Evolutionary conservation across 2,113 vertebrate genomes (phyloP), one percentile per base, ranked within the genome.

Genomic region (Craseonycteris thonglongyai): DNA sequence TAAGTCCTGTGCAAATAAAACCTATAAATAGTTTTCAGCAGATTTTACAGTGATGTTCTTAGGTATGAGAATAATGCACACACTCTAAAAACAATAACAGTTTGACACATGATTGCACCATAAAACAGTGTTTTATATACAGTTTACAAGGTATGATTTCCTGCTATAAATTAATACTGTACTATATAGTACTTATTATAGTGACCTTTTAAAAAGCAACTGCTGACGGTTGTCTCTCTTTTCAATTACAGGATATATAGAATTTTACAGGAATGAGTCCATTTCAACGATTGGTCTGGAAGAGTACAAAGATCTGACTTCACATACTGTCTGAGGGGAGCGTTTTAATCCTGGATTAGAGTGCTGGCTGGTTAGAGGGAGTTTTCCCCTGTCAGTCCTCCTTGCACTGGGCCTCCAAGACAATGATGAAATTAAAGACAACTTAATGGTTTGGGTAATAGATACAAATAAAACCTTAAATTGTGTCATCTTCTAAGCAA

Each of bases 121-220:
- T 98, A 97, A 97, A 98, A 98, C 97, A 98, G 98, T 98, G 97
- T 98, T 97, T 98, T 98, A 98, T 98, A 98, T 98, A 98, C 98
- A 98, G 98, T 97, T 98, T 98, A 98, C 92, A 98, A 97, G 98
- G 97, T 98, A 98, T 89, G 98, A 85, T 97, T 98, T 98, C 97
- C 97, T 98, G 98, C 97, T 98, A 98, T 98, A 98, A 98, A 98
- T 98, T 98, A 98, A 98, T 98, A 98, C 97, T 98, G 98, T 97
- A 98, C 98, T 98, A 94, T 95, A 95, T 96, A 98, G 98, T 98
- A 98, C 97, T 97, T 97, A 90, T 75, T 90, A 95, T 94, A 97
- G 96, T 96, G 97, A 98, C 96, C 82, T 98, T 96, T 97, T 98
- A 79, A 97, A 97, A 98, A 98, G 97, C 97, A 98, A 98, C 97